phyloP scores from a whole-genome alignment of 2,113 vertebrate genomes.

The Psilopsiagon aurifrons region DNA sequence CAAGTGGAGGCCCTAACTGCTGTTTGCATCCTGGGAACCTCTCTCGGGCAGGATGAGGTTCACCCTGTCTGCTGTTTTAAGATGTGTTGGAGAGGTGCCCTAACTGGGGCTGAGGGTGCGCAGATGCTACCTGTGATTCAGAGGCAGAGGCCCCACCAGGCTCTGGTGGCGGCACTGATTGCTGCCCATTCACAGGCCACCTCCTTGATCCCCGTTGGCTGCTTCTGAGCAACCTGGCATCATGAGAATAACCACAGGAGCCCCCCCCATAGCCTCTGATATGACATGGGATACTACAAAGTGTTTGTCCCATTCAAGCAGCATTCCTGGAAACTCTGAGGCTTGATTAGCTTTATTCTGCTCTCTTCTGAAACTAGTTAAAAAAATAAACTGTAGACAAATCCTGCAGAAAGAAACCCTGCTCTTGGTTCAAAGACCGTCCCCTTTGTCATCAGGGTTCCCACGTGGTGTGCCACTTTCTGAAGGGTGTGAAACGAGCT shows the following conservation, averaged over 20 bases:
- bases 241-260: rapidly evolving
- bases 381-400: neutral
- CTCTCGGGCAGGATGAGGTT: rapidly evolving
- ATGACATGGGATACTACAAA: rapidly evolving
- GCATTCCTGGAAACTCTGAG: neutral
- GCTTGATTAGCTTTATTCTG: neutral
- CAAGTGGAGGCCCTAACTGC: neutral
- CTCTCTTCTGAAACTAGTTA: neutral
- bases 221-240: neutral
- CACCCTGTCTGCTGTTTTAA: neutral
- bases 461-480: neutral
- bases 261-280: rapidly evolving
- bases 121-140: neutral
- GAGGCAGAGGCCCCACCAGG: neutral
- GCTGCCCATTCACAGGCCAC: rapidly evolving
- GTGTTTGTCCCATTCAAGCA: neutral
- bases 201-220: neutral
- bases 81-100: rapidly evolving
- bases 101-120: rapidly evolving
- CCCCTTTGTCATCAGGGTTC: neutral
- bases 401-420: neutral
- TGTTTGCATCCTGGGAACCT: neutral
- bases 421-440: rapidly evolving
- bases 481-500: neutral
- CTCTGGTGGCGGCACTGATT: rapidly evolving